These are phyloP conservation scores for Dermolepida albohirtum DNA, from an alignment of 2,888 invertebrate species.

Conservation along the genomic window DNA sequence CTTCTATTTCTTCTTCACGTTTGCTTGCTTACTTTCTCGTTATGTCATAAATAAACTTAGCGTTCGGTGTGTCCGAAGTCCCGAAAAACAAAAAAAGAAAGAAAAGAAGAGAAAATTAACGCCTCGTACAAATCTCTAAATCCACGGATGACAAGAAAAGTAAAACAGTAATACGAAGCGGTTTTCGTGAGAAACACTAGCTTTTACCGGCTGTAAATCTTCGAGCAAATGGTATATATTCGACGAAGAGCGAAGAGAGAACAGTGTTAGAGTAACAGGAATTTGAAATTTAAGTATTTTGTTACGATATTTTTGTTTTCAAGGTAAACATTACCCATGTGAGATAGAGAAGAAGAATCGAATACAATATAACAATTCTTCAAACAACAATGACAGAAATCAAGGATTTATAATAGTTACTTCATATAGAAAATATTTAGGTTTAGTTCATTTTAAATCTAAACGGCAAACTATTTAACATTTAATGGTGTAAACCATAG, in stretches of 20 bases:
- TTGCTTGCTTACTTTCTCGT: constrained; percentile 23
- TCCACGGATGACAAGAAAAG: constrained; percentile 37
- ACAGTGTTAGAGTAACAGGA: constrained; percentile 23
- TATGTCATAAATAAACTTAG: constrained; percentile 26
- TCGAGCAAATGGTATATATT: constrained; percentile 5
- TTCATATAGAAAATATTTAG: too few species aligned
- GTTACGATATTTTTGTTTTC: constrained; percentile 35
- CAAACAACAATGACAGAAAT: too few species aligned
- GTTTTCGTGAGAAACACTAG: constrained; percentile 38
- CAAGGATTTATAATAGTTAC: too few species aligned
- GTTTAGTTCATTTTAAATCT: too few species aligned
- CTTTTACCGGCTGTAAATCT: constrained; percentile 35
- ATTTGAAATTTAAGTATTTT: constrained; percentile 34
- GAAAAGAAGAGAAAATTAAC: constrained; percentile 30
- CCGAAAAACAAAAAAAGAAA: constrained; percentile 28
- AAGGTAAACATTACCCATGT: constrained; percentile 18
- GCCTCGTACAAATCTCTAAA: constrained; percentile 38
- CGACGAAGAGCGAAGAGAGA: constrained; percentile 4
- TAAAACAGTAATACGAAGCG: constrained; percentile 37
- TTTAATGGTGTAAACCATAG: too few species aligned
- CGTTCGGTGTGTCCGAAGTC: constrained; percentile 16
- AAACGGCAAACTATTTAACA: too few species aligned
- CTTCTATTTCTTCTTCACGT: not conserved
- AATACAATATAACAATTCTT: too few species aligned
- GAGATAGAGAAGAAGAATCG: constrained; percentile 1